Conservation (phyloP, 2,797 vertebrate species). For the Thunnus albacares region DNA sequence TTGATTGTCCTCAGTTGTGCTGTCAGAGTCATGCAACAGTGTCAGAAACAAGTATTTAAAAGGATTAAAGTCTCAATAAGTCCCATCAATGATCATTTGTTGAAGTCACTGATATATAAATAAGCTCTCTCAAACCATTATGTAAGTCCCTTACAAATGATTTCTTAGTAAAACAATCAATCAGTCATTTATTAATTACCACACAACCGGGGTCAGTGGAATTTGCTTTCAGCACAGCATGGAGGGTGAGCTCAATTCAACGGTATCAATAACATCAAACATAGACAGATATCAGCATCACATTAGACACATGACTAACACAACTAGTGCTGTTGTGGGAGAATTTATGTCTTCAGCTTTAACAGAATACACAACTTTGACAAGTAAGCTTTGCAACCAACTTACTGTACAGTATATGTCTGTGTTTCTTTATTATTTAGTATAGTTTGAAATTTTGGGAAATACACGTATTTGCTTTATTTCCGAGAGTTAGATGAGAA, state of each 20-base stretch:
- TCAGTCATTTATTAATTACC: background rate
- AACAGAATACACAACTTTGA: background rate
- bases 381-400: background rate
- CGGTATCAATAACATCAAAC: too few species aligned
- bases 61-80: constrained; percentile 1
- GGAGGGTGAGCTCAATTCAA: too few species aligned
- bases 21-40: constrained; percentile 25
- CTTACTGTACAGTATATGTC: background rate
- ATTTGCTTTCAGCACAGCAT: too few species aligned
- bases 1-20: constrained; percentile 27
- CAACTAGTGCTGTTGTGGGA: background rate
- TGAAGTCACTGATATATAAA: background rate
- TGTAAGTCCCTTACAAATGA: background rate
- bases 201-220: too few species aligned
- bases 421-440: background rate
- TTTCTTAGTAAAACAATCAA: background rate
- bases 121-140: background rate
- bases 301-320: too few species aligned
- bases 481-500: background rate
- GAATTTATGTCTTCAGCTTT: background rate
- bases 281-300: too few species aligned
- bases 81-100: constrained; percentile 14
- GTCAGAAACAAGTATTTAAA: constrained; percentile 20
- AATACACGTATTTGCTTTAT: background rate
- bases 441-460: background rate